Percentiles rank a stretch among this genome's conserved stretches.
phyloP scores from a whole-genome alignment of 2,888 invertebrate species.

The Zele albiditarsus region DNA sequence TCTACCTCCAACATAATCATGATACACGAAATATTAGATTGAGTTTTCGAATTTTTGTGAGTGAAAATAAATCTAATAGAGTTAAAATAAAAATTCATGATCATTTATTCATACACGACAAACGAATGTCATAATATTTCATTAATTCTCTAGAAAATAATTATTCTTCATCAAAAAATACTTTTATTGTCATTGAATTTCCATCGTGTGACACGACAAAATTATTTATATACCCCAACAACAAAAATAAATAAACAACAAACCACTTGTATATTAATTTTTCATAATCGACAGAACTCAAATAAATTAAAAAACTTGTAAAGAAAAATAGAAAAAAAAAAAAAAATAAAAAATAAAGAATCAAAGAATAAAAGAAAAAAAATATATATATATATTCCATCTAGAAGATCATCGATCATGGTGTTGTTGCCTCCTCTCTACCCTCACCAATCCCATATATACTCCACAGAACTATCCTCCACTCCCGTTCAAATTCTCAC shows the following conservation, averaged over 20 bases:
- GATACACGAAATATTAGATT: too few species aligned
- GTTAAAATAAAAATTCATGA: too few species aligned
- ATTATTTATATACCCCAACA: background rate
- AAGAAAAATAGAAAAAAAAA: background rate
- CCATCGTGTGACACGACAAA: background rate
- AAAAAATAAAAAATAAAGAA: background rate
- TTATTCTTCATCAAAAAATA: too few species aligned
- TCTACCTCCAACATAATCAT: too few species aligned
- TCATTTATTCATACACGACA: too few species aligned
- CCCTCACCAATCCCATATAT: conserved; percentile 18
- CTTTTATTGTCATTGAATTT: too few species aligned
- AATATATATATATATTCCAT: conserved; percentile 21
- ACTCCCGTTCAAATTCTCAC: conserved; percentile 18
- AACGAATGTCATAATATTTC: too few species aligned
- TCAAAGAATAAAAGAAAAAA: background rate
- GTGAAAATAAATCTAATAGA: too few species aligned
- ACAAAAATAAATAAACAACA: background rate
- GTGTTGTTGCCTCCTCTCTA: conserved; percentile 35
- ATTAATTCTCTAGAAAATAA: too few species aligned
- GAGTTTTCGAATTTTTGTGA: too few species aligned
- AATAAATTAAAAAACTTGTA: conserved; percentile 22
- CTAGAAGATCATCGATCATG: conserved; percentile 45
- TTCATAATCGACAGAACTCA: background rate
- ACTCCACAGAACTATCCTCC: conserved; percentile 13
- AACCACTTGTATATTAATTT: background rate